A percentile compares a stretch with the other conserved stretches of the same genome.
Evolutionary conservation across 2,797 vertebrate genomes (phyloP).

Genomic region (Valencia hispanica): DNA sequence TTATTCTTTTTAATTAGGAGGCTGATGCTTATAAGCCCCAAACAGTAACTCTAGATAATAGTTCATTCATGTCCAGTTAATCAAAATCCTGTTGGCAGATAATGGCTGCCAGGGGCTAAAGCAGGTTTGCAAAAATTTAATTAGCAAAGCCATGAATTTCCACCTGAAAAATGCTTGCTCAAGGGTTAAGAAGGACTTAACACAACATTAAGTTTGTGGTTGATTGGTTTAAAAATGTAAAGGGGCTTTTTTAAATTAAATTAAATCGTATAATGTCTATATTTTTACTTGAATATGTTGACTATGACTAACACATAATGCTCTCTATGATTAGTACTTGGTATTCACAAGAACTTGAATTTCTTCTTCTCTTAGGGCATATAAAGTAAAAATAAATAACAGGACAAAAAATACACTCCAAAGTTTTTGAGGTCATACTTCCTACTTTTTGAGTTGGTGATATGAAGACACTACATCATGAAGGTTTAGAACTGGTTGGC

Average conservation of each 20-base stretch:
- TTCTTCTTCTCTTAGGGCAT: conserved; percentile 6
- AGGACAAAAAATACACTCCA: neutral
- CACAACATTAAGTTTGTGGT: conserved; percentile 47
- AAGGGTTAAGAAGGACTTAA: conserved; percentile 62
- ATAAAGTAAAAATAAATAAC: neutral
- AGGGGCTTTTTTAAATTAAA: conserved; percentile 33
- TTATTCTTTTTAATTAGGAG: conserved; percentile 80
- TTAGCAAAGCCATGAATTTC: conserved; percentile 83
- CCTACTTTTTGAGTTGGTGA: neutral
- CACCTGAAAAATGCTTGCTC: conserved; percentile 58
- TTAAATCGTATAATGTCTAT: conserved; percentile 18
- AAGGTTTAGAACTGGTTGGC: neutral
- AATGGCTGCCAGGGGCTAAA: conserved; percentile 78
- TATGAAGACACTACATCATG: neutral
- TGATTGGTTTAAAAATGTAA: conserved; percentile 56
- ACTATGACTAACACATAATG: conserved; percentile 4
- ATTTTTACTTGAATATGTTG: conserved; percentile 16
- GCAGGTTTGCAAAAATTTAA: conserved; percentile 83
- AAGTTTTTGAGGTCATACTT: neutral
- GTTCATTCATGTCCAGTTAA: conserved; percentile 83
- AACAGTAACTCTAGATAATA: conserved; percentile 79
- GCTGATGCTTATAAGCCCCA: conserved; percentile 75
- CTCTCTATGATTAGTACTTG: neutral
- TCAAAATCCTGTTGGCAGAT: conserved; percentile 84
- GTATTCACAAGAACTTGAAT: conserved; percentile 27